Percentiles rank a stretch among this genome's conserved stretches.
phyloP scores from a whole-genome alignment of 2,113 vertebrate genomes.

The Camelus dromedarius region DNA sequence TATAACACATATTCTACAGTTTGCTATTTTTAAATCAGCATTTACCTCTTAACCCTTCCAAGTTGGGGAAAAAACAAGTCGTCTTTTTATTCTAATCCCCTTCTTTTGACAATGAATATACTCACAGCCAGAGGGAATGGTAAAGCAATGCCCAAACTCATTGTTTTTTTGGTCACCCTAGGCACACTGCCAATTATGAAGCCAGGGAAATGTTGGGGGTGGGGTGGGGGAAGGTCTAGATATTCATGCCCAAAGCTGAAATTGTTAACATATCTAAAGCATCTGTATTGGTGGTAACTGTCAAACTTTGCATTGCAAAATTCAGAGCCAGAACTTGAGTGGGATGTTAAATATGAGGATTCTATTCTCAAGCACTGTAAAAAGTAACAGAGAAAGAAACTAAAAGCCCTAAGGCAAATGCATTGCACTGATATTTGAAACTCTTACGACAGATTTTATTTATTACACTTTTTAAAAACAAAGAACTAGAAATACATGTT shows the following conservation, averaged over 20 bases:
- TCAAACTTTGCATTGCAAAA: slow-evolving; percentile 58
- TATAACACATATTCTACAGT: background rate
- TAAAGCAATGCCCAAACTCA: slow-evolving; percentile 35
- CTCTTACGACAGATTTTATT: slow-evolving; percentile 73
- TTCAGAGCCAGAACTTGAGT: slow-evolving; percentile 63
- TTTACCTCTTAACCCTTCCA: background rate
- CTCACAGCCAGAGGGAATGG: background rate
- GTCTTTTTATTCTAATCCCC: background rate
- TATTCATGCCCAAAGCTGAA: background rate
- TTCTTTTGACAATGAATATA: background rate
- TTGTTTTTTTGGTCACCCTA: slow-evolving; percentile 29
- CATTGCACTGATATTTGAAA: slow-evolving; percentile 77
- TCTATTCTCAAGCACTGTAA: slow-evolving; percentile 66
- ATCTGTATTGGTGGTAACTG: slow-evolving; percentile 52
- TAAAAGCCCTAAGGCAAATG: slow-evolving; percentile 69
- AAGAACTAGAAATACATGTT: slow-evolving; percentile 71
- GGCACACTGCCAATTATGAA: slow-evolving; percentile 35
- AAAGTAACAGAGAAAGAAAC: slow-evolving; percentile 55
- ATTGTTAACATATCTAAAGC: slow-evolving; percentile 42
- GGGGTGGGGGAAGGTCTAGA: background rate
- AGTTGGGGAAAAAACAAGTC: background rate
- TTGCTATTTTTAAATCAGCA: slow-evolving; percentile 15
- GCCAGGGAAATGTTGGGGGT: background rate
- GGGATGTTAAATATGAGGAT: slow-evolving; percentile 72
- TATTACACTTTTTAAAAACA: slow-evolving; percentile 80